These are phyloP conservation scores for Pandion haliaetus DNA, from an alignment of 2,113 vertebrate species.

Conservation along the genomic window DNA sequence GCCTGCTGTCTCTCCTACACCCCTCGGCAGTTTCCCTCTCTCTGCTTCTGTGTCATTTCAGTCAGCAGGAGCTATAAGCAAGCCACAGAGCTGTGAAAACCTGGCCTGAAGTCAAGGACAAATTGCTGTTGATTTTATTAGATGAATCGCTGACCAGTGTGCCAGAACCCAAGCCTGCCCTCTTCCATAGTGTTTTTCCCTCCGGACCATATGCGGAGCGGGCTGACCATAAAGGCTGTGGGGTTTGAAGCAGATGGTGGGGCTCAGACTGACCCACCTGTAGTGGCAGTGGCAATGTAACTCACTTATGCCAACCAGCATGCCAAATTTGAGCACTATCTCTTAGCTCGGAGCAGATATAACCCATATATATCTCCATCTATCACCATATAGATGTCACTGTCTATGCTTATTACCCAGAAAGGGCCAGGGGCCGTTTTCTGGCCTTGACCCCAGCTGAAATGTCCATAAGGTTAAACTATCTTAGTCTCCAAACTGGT, in stretches of 20 bases:
- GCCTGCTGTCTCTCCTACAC: background rate
- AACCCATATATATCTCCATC: rapidly evolving
- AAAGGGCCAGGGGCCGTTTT: background rate
- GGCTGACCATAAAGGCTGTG: background rate
- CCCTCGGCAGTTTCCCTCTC: background rate
- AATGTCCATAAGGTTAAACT: background rate
- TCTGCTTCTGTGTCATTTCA: background rate
- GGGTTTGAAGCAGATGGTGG: background rate
- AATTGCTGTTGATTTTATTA: background rate
- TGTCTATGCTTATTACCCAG: background rate
- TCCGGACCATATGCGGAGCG: rapidly evolving
- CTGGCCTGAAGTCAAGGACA: background rate
- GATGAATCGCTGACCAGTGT: background rate
- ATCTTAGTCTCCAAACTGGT: background rate
- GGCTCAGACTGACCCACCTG: background rate
- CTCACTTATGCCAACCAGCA: rapidly evolving
- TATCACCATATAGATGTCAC: background rate
- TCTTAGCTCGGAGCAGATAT: background rate
- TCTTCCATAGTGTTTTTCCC: background rate
- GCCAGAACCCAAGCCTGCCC: background rate
- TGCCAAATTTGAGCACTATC: too few species aligned
- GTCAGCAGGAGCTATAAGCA: background rate
- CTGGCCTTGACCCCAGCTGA: background rate
- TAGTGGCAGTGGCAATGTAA: background rate
- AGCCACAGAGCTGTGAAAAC: background rate